Evolutionary conservation across 1,140 invertebrate species (phyloP).

Genomic region (Aporrectodea caliginosa): DNA sequence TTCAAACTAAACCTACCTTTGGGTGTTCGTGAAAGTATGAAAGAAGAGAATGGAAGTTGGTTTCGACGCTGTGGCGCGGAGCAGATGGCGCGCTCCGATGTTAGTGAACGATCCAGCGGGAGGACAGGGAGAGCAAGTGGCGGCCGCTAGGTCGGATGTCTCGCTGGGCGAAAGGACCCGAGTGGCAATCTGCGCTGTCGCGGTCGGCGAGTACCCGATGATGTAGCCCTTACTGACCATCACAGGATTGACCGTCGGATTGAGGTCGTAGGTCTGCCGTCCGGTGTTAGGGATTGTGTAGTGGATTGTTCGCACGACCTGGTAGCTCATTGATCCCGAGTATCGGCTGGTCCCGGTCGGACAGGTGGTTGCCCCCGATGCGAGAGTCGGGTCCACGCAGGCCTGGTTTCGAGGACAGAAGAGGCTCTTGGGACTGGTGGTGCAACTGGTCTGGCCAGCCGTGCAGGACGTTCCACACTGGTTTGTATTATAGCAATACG

Average conservation of each 20-base stretch:
- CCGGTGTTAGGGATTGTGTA: background rate
- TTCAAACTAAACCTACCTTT: no score
- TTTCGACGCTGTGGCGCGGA: slow-evolving; percentile 6
- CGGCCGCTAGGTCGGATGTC: background rate
- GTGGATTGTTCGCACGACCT: background rate
- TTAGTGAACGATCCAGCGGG: background rate
- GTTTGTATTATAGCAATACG: slow-evolving; percentile 6
- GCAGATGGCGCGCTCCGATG: background rate
- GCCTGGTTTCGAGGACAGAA: slow-evolving; percentile 5
- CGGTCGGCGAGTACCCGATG: background rate
- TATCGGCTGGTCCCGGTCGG: background rate
- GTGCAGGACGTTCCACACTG: slow-evolving; percentile 8
- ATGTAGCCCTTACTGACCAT: slow-evolving; percentile 3
- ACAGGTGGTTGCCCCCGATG: background rate
- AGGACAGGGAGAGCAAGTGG: background rate
- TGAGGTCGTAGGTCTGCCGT: background rate
- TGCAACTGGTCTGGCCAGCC: background rate
- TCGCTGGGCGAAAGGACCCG: background rate
- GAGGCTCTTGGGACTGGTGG: background rate
- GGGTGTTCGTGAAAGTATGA: slow-evolving; percentile 17
- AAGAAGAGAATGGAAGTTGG: background rate
- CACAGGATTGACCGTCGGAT: background rate
- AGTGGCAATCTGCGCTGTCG: slow-evolving; percentile 8
- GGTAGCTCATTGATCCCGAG: background rate
- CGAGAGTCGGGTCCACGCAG: no score